A percentile compares a stretch with the other conserved stretches of the same genome.
These are phyloP conservation scores for human DNA, from an alignment of 2,113 vertebrate species.

Conservation along the genomic window DNA sequence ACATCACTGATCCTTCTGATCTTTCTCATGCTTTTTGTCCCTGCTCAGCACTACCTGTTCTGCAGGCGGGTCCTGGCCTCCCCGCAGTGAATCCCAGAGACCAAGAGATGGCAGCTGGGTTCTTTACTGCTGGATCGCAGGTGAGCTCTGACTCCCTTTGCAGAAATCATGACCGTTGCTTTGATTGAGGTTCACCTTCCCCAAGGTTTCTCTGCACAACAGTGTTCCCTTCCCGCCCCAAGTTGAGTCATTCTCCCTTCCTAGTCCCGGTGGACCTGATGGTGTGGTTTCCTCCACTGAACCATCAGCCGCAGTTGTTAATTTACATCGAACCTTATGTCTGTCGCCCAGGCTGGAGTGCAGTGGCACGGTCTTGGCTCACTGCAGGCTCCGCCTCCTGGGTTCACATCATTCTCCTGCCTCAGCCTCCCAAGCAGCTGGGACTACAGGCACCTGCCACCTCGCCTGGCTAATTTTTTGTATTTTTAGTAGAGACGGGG, in stretches of 20 bases:
- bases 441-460: too few species aligned
- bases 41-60: slow-evolving; percentile 62
- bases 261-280: neutral
- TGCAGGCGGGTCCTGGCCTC: slow-evolving; percentile 60
- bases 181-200: neutral
- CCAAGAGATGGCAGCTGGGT: slow-evolving; percentile 69
- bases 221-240: accelerated
- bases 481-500: too few species aligned
- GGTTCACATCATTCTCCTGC: too few species aligned
- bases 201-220: neutral
- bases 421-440: too few species aligned
- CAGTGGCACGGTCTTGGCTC: too few species aligned
- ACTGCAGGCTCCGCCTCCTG: too few species aligned
- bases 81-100: slow-evolving; percentile 62
- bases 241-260: neutral
- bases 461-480: too few species aligned
- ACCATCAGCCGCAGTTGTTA: neutral
- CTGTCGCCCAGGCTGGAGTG: too few species aligned
- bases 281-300: neutral
- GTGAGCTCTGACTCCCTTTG: slow-evolving; percentile 31
- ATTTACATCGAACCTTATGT: neutral
- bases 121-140: slow-evolving; percentile 67
- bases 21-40: neutral
- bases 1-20: slow-evolving; percentile 31
- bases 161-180: neutral